Conservation (phyloP, 2,113 vertebrate genomes). For the Pseudonaja textilis region DNA sequence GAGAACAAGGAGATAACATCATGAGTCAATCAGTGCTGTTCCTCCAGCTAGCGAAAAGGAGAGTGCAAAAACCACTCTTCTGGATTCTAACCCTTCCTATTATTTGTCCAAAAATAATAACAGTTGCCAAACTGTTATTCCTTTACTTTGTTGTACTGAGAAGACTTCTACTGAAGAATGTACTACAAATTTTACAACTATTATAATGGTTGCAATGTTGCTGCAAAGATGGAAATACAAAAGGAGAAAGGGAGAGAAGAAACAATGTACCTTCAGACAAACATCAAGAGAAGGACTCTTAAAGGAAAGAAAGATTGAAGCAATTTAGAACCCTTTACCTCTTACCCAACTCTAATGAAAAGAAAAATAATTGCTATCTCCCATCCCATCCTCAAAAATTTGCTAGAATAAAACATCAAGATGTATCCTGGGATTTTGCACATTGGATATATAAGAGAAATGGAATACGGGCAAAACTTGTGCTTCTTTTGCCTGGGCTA, state of each 20-base stretch:
- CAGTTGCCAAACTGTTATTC: neutral
- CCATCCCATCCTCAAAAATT: neutral
- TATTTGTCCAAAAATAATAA: neutral
- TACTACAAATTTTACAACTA: neutral
- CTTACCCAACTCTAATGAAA: neutral
- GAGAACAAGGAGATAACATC: neutral
- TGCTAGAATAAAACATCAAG: neutral
- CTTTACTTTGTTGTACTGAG: neutral
- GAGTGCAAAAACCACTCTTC: neutral
- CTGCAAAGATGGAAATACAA: neutral
- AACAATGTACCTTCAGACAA: neutral
- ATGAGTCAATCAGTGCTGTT: neutral
- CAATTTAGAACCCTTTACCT: neutral
- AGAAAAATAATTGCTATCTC: neutral
- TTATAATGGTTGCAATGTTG: neutral
- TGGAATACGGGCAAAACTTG: neutral
- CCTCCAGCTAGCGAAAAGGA: neutral
- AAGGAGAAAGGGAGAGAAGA: neutral
- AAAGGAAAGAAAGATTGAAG: neutral
- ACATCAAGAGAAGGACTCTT: neutral
- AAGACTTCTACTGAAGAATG: neutral
- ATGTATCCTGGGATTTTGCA: neutral
- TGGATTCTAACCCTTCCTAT: neutral
- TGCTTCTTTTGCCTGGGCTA: neutral
- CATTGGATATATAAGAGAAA: neutral